phyloP scores from a whole-genome alignment of 92 coral and sea anemone genomes.

The Anthopleura xanthogrammica region DNA sequence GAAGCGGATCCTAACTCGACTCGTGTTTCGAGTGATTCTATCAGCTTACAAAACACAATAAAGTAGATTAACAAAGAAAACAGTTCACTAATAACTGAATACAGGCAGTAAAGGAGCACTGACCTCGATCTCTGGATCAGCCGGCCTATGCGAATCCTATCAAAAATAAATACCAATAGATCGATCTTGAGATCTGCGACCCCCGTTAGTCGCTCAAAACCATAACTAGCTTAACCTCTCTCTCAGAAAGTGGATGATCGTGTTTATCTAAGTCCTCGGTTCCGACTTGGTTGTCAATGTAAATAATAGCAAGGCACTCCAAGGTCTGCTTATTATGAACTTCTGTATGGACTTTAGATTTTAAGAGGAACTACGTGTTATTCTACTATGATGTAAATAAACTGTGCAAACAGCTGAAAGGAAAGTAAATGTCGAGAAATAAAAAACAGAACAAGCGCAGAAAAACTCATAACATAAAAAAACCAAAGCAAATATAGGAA shows the following conservation, averaged over 20 bases:
- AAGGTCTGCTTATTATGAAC: no score
- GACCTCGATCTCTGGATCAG: background rate
- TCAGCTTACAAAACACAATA: constrained; percentile 3
- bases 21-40: background rate
- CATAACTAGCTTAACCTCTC: background rate
- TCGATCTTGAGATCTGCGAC: background rate
- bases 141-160: background rate
- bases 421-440: no score
- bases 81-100: background rate
- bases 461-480: background rate
- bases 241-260: background rate
- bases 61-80: constrained; percentile 3
- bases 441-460: background rate
- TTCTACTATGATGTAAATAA: no score
- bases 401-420: no score
- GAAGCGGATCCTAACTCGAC: constrained; percentile 7
- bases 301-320: no score
- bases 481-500: background rate
- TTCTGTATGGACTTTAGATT: no score
- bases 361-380: no score
- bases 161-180: background rate
- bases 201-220: background rate
- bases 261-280: background rate
- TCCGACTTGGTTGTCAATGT: background rate
- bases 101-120: background rate